Percentiles rank a stretch among this genome's conserved stretches.
phyloP scores from a whole-genome alignment of 2,888 invertebrate species.

The Limnephilus marmoratus region DNA sequence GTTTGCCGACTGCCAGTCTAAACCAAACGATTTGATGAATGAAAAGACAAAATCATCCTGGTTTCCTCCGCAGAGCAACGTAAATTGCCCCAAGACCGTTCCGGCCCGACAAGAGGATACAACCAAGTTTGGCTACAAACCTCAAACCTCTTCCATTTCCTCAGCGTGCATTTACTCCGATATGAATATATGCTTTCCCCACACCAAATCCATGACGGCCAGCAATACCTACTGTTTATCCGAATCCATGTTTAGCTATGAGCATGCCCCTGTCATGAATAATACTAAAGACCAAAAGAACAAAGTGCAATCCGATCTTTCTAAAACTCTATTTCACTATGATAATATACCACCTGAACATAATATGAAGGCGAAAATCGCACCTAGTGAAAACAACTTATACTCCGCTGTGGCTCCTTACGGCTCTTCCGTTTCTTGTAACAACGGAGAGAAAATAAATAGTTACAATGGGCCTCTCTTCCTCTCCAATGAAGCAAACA shows the following conservation, averaged over 20 bases:
- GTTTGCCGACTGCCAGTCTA: conserved; percentile 57
- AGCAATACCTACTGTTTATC: conserved; percentile 52
- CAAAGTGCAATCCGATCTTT: conserved; percentile 19
- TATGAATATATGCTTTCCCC: conserved; percentile 49
- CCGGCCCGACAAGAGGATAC: neutral
- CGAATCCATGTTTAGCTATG: conserved; percentile 63
- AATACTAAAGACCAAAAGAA: conserved; percentile 50
- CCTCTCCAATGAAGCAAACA: conserved; percentile 17
- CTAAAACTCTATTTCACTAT: conserved; percentile 51
- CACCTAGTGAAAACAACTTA: conserved; percentile 29
- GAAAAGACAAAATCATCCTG: conserved; percentile 51
- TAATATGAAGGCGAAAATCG: conserved; percentile 16
- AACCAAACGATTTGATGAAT: conserved; percentile 11
- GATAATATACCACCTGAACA: conserved; percentile 49
- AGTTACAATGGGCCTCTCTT: conserved; percentile 43
- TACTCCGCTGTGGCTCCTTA: conserved; percentile 30
- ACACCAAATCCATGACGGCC: conserved; percentile 35
- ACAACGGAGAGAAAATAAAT: conserved; percentile 52
- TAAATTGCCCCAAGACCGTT: conserved; percentile 33
- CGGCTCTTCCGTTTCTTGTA: conserved; percentile 29
- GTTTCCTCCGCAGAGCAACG: conserved; percentile 27
- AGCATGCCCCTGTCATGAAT: conserved; percentile 56
- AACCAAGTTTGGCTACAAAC: neutral
- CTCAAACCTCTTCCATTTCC: conserved; percentile 38
- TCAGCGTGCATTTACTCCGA: conserved; percentile 61